A percentile compares a stretch with the other conserved stretches of the same genome.
These are phyloP conservation scores for Diglossa cyanea DNA, from an alignment of 2,797 vertebrate genomes.

Conservation along the genomic window DNA sequence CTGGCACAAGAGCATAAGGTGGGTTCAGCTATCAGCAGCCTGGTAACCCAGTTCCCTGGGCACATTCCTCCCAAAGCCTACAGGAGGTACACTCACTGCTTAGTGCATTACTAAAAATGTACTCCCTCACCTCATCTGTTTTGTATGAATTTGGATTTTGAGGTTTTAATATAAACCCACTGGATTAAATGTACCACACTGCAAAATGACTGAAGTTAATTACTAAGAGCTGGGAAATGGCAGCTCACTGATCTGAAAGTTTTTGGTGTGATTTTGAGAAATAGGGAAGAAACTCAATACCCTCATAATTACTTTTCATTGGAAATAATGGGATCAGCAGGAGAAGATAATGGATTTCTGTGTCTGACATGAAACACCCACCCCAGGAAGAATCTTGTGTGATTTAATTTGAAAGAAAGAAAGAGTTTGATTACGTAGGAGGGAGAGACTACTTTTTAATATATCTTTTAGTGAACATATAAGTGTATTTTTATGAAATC, in stretches of 20 bases:
- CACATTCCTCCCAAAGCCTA: background rate
- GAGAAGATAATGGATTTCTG: constrained; percentile 70
- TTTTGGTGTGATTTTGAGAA: constrained; percentile 55
- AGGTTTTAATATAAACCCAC: constrained; percentile 19
- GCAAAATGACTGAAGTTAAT: constrained; percentile 57
- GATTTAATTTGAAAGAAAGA: constrained; percentile 35
- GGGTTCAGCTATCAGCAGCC: background rate
- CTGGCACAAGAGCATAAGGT: background rate
- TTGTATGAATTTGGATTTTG: constrained; percentile 23
- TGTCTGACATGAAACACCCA: constrained; percentile 52
- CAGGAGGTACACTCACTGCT: background rate
- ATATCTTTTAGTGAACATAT: background rate
- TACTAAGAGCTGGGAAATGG: constrained; percentile 54
- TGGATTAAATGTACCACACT: constrained; percentile 46
- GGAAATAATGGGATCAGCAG: constrained; percentile 61
- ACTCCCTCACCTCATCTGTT: background rate
- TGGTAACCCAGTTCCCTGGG: background rate
- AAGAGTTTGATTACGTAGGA: constrained; percentile 8
- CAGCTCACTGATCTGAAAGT: constrained; percentile 40
- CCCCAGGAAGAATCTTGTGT: constrained; percentile 14
- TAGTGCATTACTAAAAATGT: background rate
- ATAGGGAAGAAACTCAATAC: constrained; percentile 48
- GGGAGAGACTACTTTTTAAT: background rate
- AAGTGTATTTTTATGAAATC: background rate
- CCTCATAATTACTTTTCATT: constrained; percentile 70